phyloP scores from a whole-genome alignment of 2,888 invertebrate species.

The Machimus atricapillus region DNA sequence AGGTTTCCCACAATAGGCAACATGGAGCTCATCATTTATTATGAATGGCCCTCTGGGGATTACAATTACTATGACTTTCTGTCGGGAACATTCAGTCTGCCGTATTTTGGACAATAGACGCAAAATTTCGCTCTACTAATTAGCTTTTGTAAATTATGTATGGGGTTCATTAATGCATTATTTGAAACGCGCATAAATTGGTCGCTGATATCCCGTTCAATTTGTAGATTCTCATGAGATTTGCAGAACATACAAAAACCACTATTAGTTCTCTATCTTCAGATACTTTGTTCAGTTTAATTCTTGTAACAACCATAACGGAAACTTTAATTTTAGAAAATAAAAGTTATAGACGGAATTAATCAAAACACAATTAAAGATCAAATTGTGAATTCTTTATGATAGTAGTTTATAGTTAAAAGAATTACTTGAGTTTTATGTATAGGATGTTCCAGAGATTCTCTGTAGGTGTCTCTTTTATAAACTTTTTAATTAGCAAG shows the following conservation, averaged over 20 bases:
- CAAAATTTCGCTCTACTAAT: neutral
- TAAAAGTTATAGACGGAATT: too few species aligned
- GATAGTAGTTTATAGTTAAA: too few species aligned
- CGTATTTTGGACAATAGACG: neutral
- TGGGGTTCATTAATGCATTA: neutral
- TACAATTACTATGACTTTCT: neutral
- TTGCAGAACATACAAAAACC: neutral
- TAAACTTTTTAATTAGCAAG: too few species aligned
- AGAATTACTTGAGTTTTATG: too few species aligned
- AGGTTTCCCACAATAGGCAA: neutral
- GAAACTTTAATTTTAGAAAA: too few species aligned
- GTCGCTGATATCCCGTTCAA: neutral
- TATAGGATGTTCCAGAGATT: too few species aligned
- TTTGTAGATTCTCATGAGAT: neutral
- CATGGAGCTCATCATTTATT: neutral
- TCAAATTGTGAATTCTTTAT: too few species aligned
- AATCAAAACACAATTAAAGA: too few species aligned
- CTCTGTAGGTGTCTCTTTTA: too few species aligned
- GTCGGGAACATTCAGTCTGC: neutral
- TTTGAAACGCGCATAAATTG: neutral
- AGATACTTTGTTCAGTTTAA: too few species aligned
- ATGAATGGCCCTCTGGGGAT: neutral
- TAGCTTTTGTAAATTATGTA: neutral
- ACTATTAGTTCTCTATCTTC: too few species aligned
- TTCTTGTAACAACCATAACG: too few species aligned